Percentiles rank a stretch among this genome's conserved stretches.
phyloP scores from a whole-genome alignment of 2,888 invertebrate genomes.

The Lithophane semibrunnea region DNA sequence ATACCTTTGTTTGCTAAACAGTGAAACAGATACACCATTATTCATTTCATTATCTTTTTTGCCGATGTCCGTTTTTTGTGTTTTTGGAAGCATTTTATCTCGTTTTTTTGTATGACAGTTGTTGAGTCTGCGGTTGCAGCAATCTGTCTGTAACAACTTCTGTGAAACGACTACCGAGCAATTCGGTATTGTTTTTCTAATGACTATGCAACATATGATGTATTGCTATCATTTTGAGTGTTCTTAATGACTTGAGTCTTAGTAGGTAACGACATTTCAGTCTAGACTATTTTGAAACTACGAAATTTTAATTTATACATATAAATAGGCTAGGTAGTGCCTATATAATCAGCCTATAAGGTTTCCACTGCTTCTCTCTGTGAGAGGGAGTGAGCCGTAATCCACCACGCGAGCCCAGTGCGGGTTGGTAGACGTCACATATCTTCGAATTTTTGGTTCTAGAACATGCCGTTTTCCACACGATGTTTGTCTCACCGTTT shows the following conservation, averaged over 20 bases:
- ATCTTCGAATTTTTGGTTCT: too few relatives aligned
- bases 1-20: conserved; percentile 10
- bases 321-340: neutral
- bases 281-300: neutral
- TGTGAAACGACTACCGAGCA: conserved; percentile 4
- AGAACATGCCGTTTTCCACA: too few relatives aligned
- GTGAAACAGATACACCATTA: conserved; percentile 14
- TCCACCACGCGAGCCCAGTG: too few relatives aligned
- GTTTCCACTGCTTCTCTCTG: too few relatives aligned
- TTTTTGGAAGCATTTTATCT: neutral
- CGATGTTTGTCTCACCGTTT: too few relatives aligned
- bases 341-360: too few relatives aligned
- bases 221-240: conserved; percentile 29
- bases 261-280: conserved; percentile 10
- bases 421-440: too few relatives aligned
- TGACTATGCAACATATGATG: conserved; percentile 4
- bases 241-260: conserved; percentile 20
- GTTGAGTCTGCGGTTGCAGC: neutral
- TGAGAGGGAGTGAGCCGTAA: too few relatives aligned
- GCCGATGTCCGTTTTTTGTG: neutral
- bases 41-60: neutral
- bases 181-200: conserved; percentile 35
- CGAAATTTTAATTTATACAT: neutral
- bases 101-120: neutral
- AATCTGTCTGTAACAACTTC: neutral